These are phyloP conservation scores for Ascidia mentula DNA, from an alignment of 23 tunicate genomes.

Conservation along the genomic window DNA sequence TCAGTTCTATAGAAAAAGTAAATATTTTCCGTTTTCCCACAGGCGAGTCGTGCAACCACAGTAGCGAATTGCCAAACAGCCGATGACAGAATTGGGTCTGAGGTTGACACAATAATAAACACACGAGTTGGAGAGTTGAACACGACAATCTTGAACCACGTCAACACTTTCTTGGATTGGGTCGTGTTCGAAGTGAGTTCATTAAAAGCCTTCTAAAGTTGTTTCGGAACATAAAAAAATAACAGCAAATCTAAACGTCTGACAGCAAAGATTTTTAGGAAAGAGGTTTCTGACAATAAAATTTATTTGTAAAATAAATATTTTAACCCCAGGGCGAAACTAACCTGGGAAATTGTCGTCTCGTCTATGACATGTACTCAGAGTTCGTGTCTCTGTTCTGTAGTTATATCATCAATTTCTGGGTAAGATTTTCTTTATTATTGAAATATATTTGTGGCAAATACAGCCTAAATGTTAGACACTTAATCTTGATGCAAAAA, in stretches of 20 bases:
- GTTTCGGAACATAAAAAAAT: not conserved
- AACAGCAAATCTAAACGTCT: not conserved
- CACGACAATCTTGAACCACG: slow-evolving; percentile 11
- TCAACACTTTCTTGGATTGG: slow-evolving; percentile 30
- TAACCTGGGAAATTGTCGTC: slow-evolving; percentile 53
- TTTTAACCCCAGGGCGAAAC: slow-evolving; percentile 25
- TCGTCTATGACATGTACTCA: slow-evolving; percentile 31
- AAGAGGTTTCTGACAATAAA: too few species aligned
- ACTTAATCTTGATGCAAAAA: not conserved
- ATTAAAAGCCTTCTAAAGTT: not conserved
- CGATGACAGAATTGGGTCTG: not conserved
- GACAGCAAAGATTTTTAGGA: too few species aligned
- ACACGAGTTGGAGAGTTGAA: not conserved
- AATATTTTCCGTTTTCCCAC: too few species aligned
- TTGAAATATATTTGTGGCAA: too few species aligned
- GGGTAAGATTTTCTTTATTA: slow-evolving; percentile 41
- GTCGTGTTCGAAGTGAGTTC: not conserved
- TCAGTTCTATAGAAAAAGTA: too few species aligned
- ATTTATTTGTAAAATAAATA: not conserved
- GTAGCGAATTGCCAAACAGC: not conserved
- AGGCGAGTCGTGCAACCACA: not conserved
- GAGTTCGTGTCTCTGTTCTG: slow-evolving; percentile 33
- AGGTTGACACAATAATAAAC: not conserved
- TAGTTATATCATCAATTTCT: slow-evolving; percentile 41
- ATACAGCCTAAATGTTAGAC: too few species aligned